phyloP scores from a whole-genome alignment of 2,113 vertebrate genomes.

The Odobenus rosmarus region DNA sequence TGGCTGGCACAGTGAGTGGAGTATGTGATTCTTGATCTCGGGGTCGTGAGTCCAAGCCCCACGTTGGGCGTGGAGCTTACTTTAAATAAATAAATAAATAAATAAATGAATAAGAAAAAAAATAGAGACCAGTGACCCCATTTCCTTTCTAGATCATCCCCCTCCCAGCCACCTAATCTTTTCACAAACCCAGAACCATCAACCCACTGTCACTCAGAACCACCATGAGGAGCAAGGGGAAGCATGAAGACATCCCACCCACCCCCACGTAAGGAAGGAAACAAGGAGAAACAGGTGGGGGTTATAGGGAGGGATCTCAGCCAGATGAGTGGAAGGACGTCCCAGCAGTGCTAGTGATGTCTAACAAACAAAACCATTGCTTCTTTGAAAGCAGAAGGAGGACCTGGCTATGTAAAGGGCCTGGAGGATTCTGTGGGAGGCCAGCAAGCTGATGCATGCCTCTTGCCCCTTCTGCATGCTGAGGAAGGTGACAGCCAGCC shows the following conservation, averaged over 20 bases:
- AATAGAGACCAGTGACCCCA: background rate
- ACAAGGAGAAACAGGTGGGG: background rate
- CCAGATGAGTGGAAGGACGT: background rate
- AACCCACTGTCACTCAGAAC: background rate
- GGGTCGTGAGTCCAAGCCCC: background rate
- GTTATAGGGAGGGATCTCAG: background rate
- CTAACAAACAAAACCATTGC: background rate
- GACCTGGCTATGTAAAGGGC: fast-evolving
- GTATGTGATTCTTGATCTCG: background rate
- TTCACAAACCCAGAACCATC: background rate
- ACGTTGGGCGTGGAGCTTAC: background rate
- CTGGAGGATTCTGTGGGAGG: background rate
- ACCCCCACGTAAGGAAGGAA: background rate
- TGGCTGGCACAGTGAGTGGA: background rate
- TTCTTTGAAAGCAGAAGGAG: background rate
- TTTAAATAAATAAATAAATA: too few relatives aligned
- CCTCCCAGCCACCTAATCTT: background rate
- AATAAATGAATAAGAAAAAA: too few relatives aligned
- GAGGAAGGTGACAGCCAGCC: too few relatives aligned
- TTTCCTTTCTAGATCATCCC: background rate
- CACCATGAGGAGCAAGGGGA: background rate
- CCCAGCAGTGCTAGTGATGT: background rate
- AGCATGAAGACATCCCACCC: background rate
- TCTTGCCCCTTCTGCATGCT: background rate
- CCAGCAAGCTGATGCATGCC: too few relatives aligned